A percentile compares a stretch with the other conserved stretches of the same genome.
These are phyloP conservation scores for Potorous gilbertii DNA, from an alignment of 2,797 vertebrate species.

Conservation along the genomic window DNA sequence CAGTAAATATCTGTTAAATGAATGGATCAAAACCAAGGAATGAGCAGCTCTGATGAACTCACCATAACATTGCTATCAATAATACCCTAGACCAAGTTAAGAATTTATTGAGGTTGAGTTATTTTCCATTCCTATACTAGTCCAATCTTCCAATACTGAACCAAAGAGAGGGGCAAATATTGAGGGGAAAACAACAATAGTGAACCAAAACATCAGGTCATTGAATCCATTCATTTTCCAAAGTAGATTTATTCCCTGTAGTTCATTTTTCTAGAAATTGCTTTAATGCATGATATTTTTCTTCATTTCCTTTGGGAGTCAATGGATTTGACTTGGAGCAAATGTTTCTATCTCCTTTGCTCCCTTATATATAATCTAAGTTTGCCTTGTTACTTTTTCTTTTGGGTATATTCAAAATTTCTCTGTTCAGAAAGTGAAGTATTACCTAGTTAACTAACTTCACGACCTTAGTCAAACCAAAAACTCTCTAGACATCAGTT, in stretches of 20 bases:
- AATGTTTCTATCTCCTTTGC: neutral
- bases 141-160: conserved; percentile 16
- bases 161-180: conserved; percentile 33
- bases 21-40: conserved; percentile 29
- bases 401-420: neutral
- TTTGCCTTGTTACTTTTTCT: neutral
- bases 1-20: conserved; percentile 29
- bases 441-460: neutral
- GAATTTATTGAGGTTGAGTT: conserved; percentile 8
- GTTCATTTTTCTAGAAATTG: conserved; percentile 44
- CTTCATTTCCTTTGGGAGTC: conserved; percentile 39
- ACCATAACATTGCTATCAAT: conserved; percentile 26
- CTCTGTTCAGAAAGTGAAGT: neutral
- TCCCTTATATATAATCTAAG: neutral
- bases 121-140: conserved; percentile 49
- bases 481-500: neutral
- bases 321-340: conserved; percentile 29
- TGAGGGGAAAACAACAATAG: conserved; percentile 28
- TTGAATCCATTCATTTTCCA: neutral
- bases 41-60: neutral
- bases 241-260: conserved; percentile 1
- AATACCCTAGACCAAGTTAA: conserved; percentile 2
- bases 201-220: neutral
- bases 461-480: neutral
- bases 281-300: neutral